These are phyloP conservation scores for Synergus umbraculus DNA, from an alignment of 2,888 invertebrate genomes.

Conservation along the genomic window DNA sequence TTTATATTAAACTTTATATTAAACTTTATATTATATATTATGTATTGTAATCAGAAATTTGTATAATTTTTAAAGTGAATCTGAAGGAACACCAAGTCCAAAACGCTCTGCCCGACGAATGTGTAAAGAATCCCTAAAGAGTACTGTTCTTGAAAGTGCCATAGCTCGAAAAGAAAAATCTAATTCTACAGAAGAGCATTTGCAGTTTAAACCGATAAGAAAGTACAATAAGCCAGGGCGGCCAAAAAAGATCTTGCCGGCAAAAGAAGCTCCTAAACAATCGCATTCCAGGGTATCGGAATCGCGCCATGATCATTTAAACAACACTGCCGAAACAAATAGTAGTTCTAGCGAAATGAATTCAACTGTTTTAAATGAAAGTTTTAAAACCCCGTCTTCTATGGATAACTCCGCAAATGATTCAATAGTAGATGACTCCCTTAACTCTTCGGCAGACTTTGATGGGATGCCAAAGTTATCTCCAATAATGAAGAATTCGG, in stretches of 20 bases:
- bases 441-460: constrained; percentile 66
- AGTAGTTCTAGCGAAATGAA: constrained; percentile 59
- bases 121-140: constrained; percentile 80
- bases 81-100: constrained; percentile 74
- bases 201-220: constrained; percentile 67
- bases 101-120: constrained; percentile 83
- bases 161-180: constrained; percentile 87
- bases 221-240: constrained; percentile 72
- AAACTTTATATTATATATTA: neutral
- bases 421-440: constrained; percentile 58
- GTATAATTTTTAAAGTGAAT: constrained; percentile 61
- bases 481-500: constrained; percentile 68
- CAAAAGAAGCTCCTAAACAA: constrained; percentile 62
- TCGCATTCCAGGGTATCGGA: constrained; percentile 42
- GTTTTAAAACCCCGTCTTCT: constrained; percentile 59
- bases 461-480: constrained; percentile 75
- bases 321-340: constrained; percentile 57
- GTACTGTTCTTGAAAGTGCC: constrained; percentile 84
- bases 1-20: too few relatives aligned
- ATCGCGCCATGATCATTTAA: constrained; percentile 44
- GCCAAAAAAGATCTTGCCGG: constrained; percentile 64
- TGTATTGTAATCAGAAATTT: neutral
- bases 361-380: constrained; percentile 59
- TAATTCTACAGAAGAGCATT: constrained; percentile 78
- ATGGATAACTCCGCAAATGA: constrained; percentile 59